phyloP scores from a whole-genome alignment of 2,888 invertebrate genomes.

The Cybosia mesomella region DNA sequence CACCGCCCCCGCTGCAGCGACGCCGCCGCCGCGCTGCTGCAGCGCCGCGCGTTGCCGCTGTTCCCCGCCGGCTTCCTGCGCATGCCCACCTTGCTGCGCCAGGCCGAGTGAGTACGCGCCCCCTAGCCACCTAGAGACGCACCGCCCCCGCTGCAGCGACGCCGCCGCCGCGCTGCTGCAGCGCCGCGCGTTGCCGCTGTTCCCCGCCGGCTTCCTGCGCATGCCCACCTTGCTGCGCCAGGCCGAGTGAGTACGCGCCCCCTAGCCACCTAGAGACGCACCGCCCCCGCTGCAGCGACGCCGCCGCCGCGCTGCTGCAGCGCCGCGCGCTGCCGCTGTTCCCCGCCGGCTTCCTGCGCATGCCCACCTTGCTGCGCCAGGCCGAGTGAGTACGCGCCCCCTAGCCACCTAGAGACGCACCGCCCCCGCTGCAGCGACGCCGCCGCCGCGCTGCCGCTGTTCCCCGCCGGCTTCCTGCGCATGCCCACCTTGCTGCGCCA shows the following conservation, averaged over 20 bases:
- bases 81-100: constrained; percentile 83
- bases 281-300: constrained; percentile 47
- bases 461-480: constrained; percentile 90
- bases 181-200: constrained; percentile 87
- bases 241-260: constrained; percentile 76
- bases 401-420: constrained; percentile 47
- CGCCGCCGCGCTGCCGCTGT: constrained; percentile 86
- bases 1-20: constrained; percentile 47
- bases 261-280: constrained; percentile 48
- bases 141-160: constrained; percentile 46
- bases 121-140: constrained; percentile 47
- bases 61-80: constrained; percentile 91
- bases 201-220: constrained; percentile 90
- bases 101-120: constrained; percentile 79
- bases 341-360: constrained; percentile 90
- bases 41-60: constrained; percentile 87
- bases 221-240: constrained; percentile 85
- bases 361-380: constrained; percentile 84
- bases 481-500: constrained; percentile 85
- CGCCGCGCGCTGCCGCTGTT: constrained; percentile 88
- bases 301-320: constrained; percentile 85
- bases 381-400: constrained; percentile 75
- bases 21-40: constrained; percentile 84
- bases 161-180: constrained; percentile 85
- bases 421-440: constrained; percentile 52